phyloP scores from a whole-genome alignment of 2,888 invertebrate species.

The Chelonus formosanus region DNA sequence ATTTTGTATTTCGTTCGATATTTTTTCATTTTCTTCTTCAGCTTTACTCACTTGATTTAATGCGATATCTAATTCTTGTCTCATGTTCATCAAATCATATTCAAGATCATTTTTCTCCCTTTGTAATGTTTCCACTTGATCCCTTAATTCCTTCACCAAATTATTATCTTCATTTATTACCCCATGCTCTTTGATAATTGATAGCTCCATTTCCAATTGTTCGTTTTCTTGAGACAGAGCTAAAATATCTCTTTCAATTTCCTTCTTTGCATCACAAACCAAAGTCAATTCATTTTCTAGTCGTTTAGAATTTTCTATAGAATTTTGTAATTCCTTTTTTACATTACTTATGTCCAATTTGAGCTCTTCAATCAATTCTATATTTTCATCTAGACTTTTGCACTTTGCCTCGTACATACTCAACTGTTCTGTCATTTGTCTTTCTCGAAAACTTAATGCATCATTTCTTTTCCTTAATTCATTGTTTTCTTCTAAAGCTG shows the following conservation, averaged over 20 bases:
- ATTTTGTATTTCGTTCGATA: no score
- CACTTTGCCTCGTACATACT: conserved; percentile 48
- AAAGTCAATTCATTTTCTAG: conserved; percentile 66
- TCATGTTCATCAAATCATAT: conserved; percentile 70
- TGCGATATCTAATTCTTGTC: conserved; percentile 67
- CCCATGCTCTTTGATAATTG: conserved; percentile 43
- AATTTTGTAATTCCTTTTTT: conserved; percentile 59
- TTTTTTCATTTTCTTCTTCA: no score
- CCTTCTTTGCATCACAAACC: conserved; percentile 62
- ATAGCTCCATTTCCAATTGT: conserved; percentile 50
- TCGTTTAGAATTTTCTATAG: conserved; percentile 58
- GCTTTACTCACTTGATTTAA: conserved; percentile 44
- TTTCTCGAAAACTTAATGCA: conserved; percentile 51
- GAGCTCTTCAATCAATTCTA: conserved; percentile 48
- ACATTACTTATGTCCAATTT: conserved; percentile 54
- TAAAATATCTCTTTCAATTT: conserved; percentile 60
- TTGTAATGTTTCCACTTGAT: conserved; percentile 43
- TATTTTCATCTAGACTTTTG: conserved; percentile 50
- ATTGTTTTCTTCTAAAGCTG: conserved; percentile 52
- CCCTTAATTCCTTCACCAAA: conserved; percentile 46
- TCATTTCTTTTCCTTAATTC: conserved; percentile 63
- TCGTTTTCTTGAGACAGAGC: conserved; percentile 51
- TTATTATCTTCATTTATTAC: conserved; percentile 45
- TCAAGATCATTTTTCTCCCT: conserved; percentile 71
- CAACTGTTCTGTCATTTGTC: conserved; percentile 50